Percentiles rank a stretch among this genome's conserved stretches.
These are phyloP conservation scores for Wasmannia auropunctata DNA, from an alignment of 1,140 invertebrate species.

Conservation along the genomic window DNA sequence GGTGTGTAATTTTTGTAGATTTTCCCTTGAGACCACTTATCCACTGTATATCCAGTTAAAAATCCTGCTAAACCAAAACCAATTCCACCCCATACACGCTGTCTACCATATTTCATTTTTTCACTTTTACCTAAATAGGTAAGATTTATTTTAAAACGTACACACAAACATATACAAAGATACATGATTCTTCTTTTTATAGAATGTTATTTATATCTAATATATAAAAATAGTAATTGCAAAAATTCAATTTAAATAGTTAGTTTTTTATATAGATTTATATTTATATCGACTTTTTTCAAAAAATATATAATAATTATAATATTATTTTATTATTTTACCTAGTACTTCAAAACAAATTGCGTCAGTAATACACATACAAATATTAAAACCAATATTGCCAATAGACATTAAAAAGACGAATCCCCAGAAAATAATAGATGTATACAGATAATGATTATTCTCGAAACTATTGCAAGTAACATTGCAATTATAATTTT, in stretches of 20 bases:
- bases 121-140: slow-evolving; percentile 85
- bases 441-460: slow-evolving; percentile 84
- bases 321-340: slow-evolving; percentile 75
- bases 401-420: slow-evolving; percentile 89
- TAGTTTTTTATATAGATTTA: slow-evolving; percentile 14
- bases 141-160: neutral
- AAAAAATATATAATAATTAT: neutral
- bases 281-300: neutral
- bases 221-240: neutral
- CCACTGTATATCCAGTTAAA: slow-evolving; percentile 88
- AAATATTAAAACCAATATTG: slow-evolving; percentile 89
- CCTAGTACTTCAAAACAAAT: slow-evolving; percentile 93
- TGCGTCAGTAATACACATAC: slow-evolving; percentile 92
- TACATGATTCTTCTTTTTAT: neutral
- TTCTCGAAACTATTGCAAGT: slow-evolving; percentile 68
- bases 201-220: neutral
- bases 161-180: too few relatives aligned
- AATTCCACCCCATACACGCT: slow-evolving; percentile 92
- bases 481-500: slow-evolving; percentile 64
- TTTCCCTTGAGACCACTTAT: slow-evolving; percentile 86
- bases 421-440: slow-evolving; percentile 89
- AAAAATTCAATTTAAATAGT: neutral
- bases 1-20: slow-evolving; percentile 88
- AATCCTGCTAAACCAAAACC: slow-evolving; percentile 91
- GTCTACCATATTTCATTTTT: slow-evolving; percentile 90